Evolutionary conservation across 2,797 vertebrate genomes (phyloP).

Genomic region (Dicrostonyx torquatus): DNA sequence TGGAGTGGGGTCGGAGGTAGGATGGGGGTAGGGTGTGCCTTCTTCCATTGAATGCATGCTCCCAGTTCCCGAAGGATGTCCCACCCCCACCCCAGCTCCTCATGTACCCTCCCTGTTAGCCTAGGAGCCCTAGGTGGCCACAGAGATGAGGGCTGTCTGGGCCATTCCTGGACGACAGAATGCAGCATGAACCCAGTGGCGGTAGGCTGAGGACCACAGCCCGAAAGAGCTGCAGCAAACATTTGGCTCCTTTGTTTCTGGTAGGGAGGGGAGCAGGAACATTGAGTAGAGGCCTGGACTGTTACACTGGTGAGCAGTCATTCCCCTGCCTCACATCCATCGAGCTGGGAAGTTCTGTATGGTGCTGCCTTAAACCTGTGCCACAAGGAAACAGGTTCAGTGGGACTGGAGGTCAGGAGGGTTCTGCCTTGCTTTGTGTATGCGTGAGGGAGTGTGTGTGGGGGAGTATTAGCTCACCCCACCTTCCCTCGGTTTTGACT

Average conservation of each 20-base stretch:
- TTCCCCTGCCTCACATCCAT: not conserved
- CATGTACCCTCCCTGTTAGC: not conserved
- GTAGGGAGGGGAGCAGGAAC: not conserved
- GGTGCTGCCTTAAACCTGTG: not conserved
- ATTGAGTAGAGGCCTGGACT: too few species aligned
- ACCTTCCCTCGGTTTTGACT: slow-evolving; percentile 69
- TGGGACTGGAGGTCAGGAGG: slow-evolving; percentile 49
- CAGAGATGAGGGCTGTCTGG: not conserved
- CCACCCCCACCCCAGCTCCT: not conserved
- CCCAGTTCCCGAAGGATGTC: not conserved
- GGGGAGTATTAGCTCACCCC: slow-evolving; percentile 52
- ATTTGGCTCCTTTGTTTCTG: not conserved
- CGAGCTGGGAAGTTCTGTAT: not conserved
- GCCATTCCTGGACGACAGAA: not conserved
- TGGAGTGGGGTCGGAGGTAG: not conserved
- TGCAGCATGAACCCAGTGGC: not conserved
- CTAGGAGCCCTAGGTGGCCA: not conserved
- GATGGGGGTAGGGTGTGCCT: not conserved
- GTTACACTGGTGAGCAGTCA: not conserved
- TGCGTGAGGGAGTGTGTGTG: not conserved
- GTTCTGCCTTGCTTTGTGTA: slow-evolving; percentile 44
- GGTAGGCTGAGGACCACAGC: not conserved
- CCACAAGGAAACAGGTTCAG: slow-evolving; percentile 69
- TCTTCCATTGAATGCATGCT: fast-evolving
- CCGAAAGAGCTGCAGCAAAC: not conserved